phyloP scores from a whole-genome alignment of 1,140 invertebrate species.

The Elymnias hypermnestra region DNA sequence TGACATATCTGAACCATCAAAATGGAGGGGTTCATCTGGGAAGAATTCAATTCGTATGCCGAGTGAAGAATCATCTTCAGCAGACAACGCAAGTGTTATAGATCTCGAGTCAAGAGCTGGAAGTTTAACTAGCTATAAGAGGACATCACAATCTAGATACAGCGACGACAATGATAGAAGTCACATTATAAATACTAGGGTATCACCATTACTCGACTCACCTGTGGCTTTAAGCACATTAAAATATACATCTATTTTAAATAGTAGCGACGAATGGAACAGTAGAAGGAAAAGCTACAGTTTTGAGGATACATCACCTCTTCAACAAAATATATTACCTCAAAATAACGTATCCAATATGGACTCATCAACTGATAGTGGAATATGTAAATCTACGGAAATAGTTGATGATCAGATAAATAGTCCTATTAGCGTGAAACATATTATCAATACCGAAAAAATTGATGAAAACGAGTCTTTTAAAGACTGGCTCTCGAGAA shows the following conservation, averaged over 20 bases:
- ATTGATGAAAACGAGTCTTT: constrained; percentile 47
- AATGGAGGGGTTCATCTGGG: constrained; percentile 78
- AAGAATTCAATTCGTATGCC: constrained; percentile 80
- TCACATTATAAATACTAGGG: constrained; percentile 35
- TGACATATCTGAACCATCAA: constrained; percentile 71
- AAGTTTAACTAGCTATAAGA: constrained; percentile 45
- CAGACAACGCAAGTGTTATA: constrained; percentile 63
- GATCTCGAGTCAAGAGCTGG: constrained; percentile 67
- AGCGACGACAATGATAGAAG: constrained; percentile 34
- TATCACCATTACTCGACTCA: constrained; percentile 52
- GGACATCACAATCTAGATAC: constrained; percentile 20
- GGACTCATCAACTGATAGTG: constrained; percentile 84
- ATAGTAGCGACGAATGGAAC: constrained; percentile 80
- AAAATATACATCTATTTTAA: constrained; percentile 66
- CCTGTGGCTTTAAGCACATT: constrained; percentile 56
- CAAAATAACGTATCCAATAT: constrained; percentile 73
- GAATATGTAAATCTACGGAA: constrained; percentile 82
- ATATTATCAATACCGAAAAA: constrained; percentile 22
- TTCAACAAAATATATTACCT: constrained; percentile 55
- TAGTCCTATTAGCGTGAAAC: constrained; percentile 3
- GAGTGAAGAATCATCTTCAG: constrained; percentile 58
- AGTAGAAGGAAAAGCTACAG: constrained; percentile 83
- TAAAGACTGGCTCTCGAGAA: constrained; percentile 63
- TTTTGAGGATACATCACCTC: constrained; percentile 80
- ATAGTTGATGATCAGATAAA: constrained; percentile 65